phyloP scores from a whole-genome alignment of 2,888 invertebrate genomes.

The Cordylochernes scorpioides region DNA sequence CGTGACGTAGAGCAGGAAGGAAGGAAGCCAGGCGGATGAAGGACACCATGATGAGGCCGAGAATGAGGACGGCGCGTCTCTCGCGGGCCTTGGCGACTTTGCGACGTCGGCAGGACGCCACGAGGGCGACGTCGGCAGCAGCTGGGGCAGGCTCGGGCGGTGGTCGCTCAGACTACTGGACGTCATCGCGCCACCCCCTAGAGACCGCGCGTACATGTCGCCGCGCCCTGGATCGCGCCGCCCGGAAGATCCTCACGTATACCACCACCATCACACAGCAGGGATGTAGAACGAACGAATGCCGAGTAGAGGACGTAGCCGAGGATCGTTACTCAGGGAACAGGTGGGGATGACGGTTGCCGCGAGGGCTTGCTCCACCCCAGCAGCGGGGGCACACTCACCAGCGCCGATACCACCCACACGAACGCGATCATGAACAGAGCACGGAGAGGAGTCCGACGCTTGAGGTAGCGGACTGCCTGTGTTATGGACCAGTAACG shows the following conservation, averaged over 20 bases:
- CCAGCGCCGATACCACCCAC: constrained; percentile 73
- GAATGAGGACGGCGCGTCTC: constrained; percentile 75
- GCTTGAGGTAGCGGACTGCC: constrained; percentile 70
- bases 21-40: constrained; percentile 95
- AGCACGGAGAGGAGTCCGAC: constrained; percentile 65
- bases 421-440: constrained; percentile 83
- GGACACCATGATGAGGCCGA: constrained; percentile 92
- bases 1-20: constrained; percentile 75
- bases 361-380: constrained; percentile 50
- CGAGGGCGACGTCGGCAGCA: constrained; percentile 4
- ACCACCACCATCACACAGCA: constrained; percentile 98
- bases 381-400: constrained; percentile 77
- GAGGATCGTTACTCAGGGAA: constrained; percentile 72
- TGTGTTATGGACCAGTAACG: constrained; percentile 91
- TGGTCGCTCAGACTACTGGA: too few relatives aligned
- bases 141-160: too few relatives aligned
- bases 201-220: too few relatives aligned
- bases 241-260: constrained; percentile 91
- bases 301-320: constrained; percentile 95
- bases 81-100: constrained; percentile 80
- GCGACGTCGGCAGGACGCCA: constrained; percentile 67
- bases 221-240: constrained; percentile 69
- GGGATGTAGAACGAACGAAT: constrained; percentile 88
- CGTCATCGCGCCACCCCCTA: too few relatives aligned
- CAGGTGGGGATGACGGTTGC: constrained; percentile 12